phyloP scores from a whole-genome alignment of 2,113 vertebrate species.

The Zapus hudsonius region DNA sequence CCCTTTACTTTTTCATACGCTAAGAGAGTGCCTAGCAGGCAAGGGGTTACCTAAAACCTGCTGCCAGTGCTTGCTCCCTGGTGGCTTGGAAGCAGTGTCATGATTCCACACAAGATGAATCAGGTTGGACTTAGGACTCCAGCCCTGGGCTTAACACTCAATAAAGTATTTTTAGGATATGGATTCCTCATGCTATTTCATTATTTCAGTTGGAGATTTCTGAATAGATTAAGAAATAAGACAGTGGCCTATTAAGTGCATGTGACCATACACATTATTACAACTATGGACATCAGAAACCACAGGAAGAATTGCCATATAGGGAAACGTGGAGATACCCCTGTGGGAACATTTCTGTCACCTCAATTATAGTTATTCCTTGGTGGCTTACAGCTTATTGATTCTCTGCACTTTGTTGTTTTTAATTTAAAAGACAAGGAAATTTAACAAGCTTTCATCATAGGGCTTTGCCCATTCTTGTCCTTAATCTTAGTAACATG shows the following conservation, averaged over 20 bases:
- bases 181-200: constrained; percentile 11
- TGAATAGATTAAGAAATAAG: constrained; percentile 27
- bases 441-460: not conserved
- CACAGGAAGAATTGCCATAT: not conserved
- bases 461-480: not conserved
- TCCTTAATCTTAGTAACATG: not conserved
- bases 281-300: not conserved
- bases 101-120: not conserved
- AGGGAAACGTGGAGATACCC: not conserved
- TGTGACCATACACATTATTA: not conserved
- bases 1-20: not conserved
- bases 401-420: not conserved
- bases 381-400: not conserved
- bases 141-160: not conserved
- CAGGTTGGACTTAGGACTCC: not conserved
- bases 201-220: not conserved
- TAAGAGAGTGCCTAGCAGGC: not conserved
- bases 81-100: not conserved
- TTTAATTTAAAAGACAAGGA: constrained; percentile 7
- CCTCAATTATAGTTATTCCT: not conserved
- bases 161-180: not conserved
- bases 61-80: not conserved
- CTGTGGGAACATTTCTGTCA: not conserved
- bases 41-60: not conserved
- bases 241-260: not conserved